A percentile compares a stretch with the other conserved stretches of the same genome.
phyloP scores from a whole-genome alignment of 2,888 invertebrate species.

The Callosobruchus maculatus region DNA sequence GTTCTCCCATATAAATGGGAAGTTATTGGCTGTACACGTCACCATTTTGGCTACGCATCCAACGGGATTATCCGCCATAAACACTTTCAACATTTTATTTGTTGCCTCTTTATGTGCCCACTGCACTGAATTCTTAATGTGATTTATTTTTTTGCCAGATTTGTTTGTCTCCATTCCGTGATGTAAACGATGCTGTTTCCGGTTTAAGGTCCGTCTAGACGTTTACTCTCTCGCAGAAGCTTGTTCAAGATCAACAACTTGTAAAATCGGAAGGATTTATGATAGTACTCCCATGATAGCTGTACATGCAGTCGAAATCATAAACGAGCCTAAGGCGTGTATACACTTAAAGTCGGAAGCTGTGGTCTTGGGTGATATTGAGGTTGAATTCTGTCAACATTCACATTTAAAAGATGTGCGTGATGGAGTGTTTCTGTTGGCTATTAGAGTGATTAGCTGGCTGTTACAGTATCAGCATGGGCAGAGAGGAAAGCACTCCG shows the following conservation, averaged over 20 bases:
- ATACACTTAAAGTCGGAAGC: too few species aligned
- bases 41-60: background rate
- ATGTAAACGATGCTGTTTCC: background rate
- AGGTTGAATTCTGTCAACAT: too few species aligned
- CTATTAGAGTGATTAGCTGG: too few species aligned
- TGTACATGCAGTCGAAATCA: too few species aligned
- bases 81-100: background rate
- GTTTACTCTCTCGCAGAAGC: background rate
- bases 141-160: background rate
- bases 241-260: background rate
- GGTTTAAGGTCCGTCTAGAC: background rate
- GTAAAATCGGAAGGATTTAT: too few species aligned
- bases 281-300: too few species aligned
- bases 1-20: background rate
- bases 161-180: background rate
- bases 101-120: background rate
- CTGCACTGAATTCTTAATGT: background rate
- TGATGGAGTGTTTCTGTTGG: too few species aligned
- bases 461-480: too few species aligned
- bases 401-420: too few species aligned
- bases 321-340: too few species aligned
- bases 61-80: background rate
- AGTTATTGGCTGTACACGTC: background rate
- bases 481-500: too few species aligned
- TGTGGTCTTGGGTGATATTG: too few species aligned